Evolutionary conservation across 2,797 vertebrate species (phyloP), one percentile per base, ranked within the genome.

Genomic region (Stomatorhinus walkeri): DNA sequence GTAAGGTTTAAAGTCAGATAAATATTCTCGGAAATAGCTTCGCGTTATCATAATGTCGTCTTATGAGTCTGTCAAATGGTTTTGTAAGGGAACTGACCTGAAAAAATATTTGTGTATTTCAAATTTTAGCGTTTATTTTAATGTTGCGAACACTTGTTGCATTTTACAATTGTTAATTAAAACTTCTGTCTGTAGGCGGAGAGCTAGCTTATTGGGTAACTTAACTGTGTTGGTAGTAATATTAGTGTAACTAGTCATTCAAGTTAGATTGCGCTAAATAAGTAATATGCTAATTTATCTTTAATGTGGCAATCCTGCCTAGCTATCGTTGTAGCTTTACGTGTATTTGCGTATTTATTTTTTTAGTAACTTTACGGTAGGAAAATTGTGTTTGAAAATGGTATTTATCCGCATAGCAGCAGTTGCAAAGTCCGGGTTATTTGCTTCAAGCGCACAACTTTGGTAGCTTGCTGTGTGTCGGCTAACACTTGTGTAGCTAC

Each of bases 1-100:
- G 94, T 94, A 92, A 93, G 93, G 16, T 16, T 54, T 51, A 88
- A 90, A 89, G 59, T 89, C 85, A 22, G 28, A 59, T 36, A 87
- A 87, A 59, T 87, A 40, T 59, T 87, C 12, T 59, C 24, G 24
- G 7, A 61, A 61, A 87, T 87, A 8, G 51, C 16, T 40, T 32
- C 16, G 51, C 22, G 16, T 56, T 61, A n/a, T 59, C 14, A 87
- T 40, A 59, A 40, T 40, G 28, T 40, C 14, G 19, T 14, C 43
- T 43, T 87, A 40, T 1, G 8, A n/a, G 7, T 24, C 2, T 32
- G 46, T 85, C 4, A 28, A 12, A 28, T 52, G 19, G 32, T 12
- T 87, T 16, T 59, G 36, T 36, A 61, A 85, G 16, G 16, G 19
- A 87, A 40, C 7, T 10, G 36, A 86, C 3, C 28, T 56, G 48